phyloP scores from a whole-genome alignment of 2,113 vertebrate genomes.

The Eleginops maclovinus region DNA sequence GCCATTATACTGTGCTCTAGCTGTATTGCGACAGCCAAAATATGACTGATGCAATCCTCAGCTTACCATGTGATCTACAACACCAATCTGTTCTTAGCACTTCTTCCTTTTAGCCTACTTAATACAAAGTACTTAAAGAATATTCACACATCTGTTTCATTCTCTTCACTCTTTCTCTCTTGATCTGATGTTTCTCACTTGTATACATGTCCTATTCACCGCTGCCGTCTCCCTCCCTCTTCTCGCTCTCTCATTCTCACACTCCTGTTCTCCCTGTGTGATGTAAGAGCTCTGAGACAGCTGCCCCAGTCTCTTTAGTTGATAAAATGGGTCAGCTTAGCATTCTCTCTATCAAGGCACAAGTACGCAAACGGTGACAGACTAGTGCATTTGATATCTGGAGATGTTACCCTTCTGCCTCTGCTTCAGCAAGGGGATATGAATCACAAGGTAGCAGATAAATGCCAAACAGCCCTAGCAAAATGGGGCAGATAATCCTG shows the following conservation, averaged over 20 bases:
- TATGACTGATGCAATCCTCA: conserved; percentile 2
- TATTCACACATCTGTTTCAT: conserved; percentile 6
- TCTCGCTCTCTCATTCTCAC: conserved; percentile 1
- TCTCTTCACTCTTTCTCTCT: conserved; percentile 17
- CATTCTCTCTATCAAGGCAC: conserved; percentile 54
- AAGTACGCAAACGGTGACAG: conserved; percentile 62
- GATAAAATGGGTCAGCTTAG: conserved; percentile 74
- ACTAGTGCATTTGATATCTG: conserved; percentile 65
- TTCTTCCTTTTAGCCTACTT: conserved; percentile 11
- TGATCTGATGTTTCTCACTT: conserved; percentile 24
- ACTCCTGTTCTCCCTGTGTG: conserved; percentile 37
- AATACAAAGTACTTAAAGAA: conserved; percentile 6
- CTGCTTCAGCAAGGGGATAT: conserved; percentile 36
- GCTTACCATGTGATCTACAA: conserved; percentile 14
- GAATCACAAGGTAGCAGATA: conserved; percentile 70
- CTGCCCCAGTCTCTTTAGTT: conserved; percentile 51
- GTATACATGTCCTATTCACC: conserved; percentile 6
- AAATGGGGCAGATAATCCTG: conserved; percentile 64
- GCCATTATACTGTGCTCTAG: neutral
- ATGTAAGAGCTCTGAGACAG: conserved; percentile 57
- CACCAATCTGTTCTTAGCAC: conserved; percentile 11
- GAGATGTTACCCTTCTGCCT: conserved; percentile 32
- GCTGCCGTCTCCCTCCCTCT: conserved; percentile 17
- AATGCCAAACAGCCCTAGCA: conserved; percentile 56
- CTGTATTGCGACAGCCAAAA: conserved; percentile 9